Percentiles rank a stretch among this genome's conserved stretches.
Evolutionary conservation across 30 jellyfish, hydroid and myxozoan genomes (phyloP).

Genomic region (Aurelia aurita complex sp. Pacific): DNA sequence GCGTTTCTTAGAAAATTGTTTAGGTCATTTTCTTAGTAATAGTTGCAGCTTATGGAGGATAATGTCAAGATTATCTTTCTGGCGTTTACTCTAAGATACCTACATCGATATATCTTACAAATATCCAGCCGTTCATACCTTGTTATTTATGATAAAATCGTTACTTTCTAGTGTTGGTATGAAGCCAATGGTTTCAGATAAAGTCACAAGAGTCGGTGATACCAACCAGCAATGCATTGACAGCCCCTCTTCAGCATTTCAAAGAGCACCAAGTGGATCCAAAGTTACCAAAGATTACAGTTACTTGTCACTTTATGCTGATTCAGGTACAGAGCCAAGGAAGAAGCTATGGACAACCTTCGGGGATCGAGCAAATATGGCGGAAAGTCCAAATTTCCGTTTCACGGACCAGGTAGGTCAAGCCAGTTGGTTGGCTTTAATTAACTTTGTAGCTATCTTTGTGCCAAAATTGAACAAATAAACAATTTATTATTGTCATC

Average conservation of each 20-base stretch:
- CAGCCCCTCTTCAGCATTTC: neutral
- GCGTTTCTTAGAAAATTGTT: too few species aligned
- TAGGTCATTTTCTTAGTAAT: too few species aligned
- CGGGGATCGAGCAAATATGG: neutral
- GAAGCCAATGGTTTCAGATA: neutral
- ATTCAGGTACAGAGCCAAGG: neutral
- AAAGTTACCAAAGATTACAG: neutral
- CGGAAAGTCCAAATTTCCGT: neutral
- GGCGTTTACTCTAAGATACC: too few species aligned
- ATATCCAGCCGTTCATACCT: too few species aligned
- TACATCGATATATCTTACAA: too few species aligned
- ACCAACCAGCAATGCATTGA: neutral
- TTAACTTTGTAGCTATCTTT: too few species aligned
- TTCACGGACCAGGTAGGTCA: conserved; percentile 3
- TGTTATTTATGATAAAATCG: neutral
- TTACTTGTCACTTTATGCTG: neutral
- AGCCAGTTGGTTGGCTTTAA: too few species aligned
- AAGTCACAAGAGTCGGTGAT: neutral
- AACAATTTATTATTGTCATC: too few species aligned
- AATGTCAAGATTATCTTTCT: too few species aligned
- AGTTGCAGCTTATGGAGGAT: too few species aligned
- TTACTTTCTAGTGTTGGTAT: neutral
- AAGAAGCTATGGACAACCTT: neutral
- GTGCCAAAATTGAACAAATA: too few species aligned
- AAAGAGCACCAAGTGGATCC: neutral